Evolutionary conservation across 2,888 invertebrate genomes (phyloP), one percentile per base, ranked within the genome.

Genomic region (Melinopterus prodromus): DNA sequence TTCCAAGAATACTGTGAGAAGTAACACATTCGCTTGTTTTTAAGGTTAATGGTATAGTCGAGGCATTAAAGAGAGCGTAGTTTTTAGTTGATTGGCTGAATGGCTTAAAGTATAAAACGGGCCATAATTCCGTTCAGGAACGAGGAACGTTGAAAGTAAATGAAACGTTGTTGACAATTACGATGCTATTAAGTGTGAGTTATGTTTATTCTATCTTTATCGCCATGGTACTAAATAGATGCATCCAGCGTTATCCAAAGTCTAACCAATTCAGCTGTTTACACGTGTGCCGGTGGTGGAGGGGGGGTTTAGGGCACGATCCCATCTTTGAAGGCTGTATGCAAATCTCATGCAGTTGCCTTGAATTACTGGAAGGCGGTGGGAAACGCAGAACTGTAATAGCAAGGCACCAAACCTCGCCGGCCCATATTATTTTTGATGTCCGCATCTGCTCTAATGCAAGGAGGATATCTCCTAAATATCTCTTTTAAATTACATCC

Each of bases 301-400:
- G 53, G 53, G 53, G 53, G 53, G 26, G 1, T 26, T 26, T 1
- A 53, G 53, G 26, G 26, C 26, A 26, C 53, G 12, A 53, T 80
- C 83, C 79, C 78, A 82, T 82, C 82, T 83, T 72, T 72, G 72
- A 72, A 72, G 72, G 36, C 72, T 72, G 36, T 72, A 72, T 72
- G 72, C 72, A 72, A 72, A 72, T 72, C 72, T 72, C 7, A 6
- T 16, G 72, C 72, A 72, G 72, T 72, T 72, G 16, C 35, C 16
- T 16, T 72, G 35, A 72, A 72, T 36, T 35, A 36, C 72, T 16
- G 1, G 16, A 26, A 16, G 36, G 36, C 26, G 72, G 16, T 14
- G 72, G 36, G 72, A 72, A 72, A 14, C 16, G 15, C 53, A 35
- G 72, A 72, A 72, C 15, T 36, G 16, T 35, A 72, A 72, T 72